These are phyloP conservation scores for Mnemiopsis leidyi DNA, from an alignment of 37 sponge, comb jelly and placozoan species.

Conservation along the genomic window DNA sequence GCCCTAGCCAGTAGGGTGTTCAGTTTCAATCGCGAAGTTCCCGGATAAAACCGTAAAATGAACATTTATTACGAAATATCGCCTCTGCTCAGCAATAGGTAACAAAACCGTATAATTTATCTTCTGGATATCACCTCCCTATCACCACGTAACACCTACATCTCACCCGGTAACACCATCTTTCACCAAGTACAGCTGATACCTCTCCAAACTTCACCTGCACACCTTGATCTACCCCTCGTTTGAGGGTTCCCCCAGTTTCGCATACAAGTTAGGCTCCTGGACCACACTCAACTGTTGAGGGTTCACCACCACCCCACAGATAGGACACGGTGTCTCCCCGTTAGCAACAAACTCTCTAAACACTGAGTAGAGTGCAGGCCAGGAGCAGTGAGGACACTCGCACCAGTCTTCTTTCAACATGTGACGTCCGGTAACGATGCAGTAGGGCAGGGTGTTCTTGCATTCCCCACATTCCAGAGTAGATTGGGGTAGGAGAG, in stretches of 20 bases:
- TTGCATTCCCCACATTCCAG: constrained; percentile 98
- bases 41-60: too few species aligned
- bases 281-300: background rate
- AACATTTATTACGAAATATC: too few species aligned
- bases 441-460: constrained; percentile 93
- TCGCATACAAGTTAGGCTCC: constrained; percentile 33
- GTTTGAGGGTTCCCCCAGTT: background rate
- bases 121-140: background rate
- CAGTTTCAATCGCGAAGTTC: too few species aligned
- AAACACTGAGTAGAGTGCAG: constrained; percentile 86
- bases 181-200: background rate
- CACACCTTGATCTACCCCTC: too few species aligned
- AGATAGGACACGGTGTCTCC: constrained; percentile 65
- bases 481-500: constrained; percentile 72
- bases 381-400: constrained; percentile 89
- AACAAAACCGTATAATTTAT: background rate
- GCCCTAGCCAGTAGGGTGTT: background rate
- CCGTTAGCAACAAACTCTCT: background rate
- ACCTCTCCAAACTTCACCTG: too few species aligned
- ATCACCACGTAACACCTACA: background rate
- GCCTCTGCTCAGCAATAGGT: too few species aligned
- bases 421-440: constrained; percentile 91
- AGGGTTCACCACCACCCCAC: constrained; percentile 29
- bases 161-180: background rate
- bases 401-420: constrained; percentile 79